Evolutionary conservation across 1,140 invertebrate genomes (phyloP).

Genomic region (Drosophila repleta): DNA sequence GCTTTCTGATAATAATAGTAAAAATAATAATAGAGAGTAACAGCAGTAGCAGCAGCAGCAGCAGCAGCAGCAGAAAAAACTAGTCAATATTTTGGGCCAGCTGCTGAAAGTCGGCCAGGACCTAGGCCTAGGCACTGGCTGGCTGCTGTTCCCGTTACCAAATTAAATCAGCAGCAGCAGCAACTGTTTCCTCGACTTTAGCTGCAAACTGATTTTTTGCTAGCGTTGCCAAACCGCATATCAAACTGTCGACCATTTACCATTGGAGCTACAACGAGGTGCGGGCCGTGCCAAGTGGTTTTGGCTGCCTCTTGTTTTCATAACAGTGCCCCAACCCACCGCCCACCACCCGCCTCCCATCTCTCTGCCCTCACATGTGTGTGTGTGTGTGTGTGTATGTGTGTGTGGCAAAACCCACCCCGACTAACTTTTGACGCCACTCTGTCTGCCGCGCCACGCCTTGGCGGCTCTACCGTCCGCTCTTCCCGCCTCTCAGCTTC

Average conservation of each 20-base stretch:
- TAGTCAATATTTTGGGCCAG: not conserved
- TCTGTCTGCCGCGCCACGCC: slow-evolving; percentile 77
- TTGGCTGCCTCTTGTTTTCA: slow-evolving; percentile 79
- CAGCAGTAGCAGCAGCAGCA: not conserved
- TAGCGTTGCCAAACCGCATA: slow-evolving; percentile 78
- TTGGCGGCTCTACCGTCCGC: slow-evolving; percentile 50
- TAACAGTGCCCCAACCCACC: slow-evolving; percentile 42
- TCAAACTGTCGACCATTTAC: slow-evolving; percentile 81
- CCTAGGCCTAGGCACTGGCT: not conserved
- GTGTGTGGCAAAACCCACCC: slow-evolving; percentile 17
- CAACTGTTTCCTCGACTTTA: slow-evolving; percentile 28
- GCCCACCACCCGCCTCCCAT: not conserved
- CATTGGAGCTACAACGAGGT: slow-evolving; percentile 70
- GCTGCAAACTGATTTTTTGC: slow-evolving; percentile 78
- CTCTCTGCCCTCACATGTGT: not conserved
- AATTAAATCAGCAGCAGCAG: slow-evolving; percentile 75
- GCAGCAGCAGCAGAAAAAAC: slow-evolving; percentile 5
- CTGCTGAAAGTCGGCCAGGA: slow-evolving; percentile 2
- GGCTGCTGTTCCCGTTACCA: slow-evolving; percentile 8
- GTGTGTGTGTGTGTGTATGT: too few relatives aligned
- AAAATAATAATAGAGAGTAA: slow-evolving; percentile 7
- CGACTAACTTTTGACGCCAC: slow-evolving; percentile 72
- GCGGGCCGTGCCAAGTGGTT: slow-evolving; percentile 76
- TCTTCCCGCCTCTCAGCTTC: too few relatives aligned
- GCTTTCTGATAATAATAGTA: slow-evolving; percentile 17